Base-by-base conservation (phyloP, 2,113 vertebrate genomes). In the Verasper variegatus region DNA sequence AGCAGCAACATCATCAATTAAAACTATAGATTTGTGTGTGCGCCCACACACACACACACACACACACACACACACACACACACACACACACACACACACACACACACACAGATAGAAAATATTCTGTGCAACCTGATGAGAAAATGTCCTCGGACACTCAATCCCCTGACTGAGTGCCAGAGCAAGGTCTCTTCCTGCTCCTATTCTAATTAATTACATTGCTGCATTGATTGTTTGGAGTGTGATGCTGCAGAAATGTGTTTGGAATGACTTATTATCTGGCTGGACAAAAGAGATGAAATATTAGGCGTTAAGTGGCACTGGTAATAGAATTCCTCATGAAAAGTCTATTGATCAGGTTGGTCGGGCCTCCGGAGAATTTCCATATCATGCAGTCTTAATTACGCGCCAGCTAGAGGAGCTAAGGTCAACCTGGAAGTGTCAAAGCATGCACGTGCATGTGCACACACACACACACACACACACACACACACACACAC, bases 271-370 rank as follows among this genome's bases (percentile, higher is more conserved):
- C 90, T 94, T 91, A 91, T 92, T 91, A 86, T 94, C 89, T 42
- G 77, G 83, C 90, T 84, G 88, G 85, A 91, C 91, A 88, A 88
- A 93, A 91, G 90, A 90, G 88, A 91, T 95, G 94, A 94, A 94
- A 94, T 94, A 94, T 94, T 92, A 95, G 92, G 86, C 90, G 93
- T 90, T 94, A 94, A 94, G 93, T 93, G 91, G 92, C 67, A 21
- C 83, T 82, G 87, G 92, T 94, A 95, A 95, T 93, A 89, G 86
- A 92, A 93, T 92, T 92, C 92, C 89, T 92, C 86, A 80, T 88
- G 87, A 93, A 93, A 91, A 91, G 86, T 86, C 82, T 91, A 94
- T 95, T 94, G 94, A 95, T 95, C 91, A 88, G 91, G 81, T 78
- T 78, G 85, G 57, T 78, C 20, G 3, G 75, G 78, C 78, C 92